Evolutionary conservation across 2,888 invertebrate species (phyloP), one percentile per base, ranked within the genome.

Genomic region (Limulus polyphemus): DNA sequence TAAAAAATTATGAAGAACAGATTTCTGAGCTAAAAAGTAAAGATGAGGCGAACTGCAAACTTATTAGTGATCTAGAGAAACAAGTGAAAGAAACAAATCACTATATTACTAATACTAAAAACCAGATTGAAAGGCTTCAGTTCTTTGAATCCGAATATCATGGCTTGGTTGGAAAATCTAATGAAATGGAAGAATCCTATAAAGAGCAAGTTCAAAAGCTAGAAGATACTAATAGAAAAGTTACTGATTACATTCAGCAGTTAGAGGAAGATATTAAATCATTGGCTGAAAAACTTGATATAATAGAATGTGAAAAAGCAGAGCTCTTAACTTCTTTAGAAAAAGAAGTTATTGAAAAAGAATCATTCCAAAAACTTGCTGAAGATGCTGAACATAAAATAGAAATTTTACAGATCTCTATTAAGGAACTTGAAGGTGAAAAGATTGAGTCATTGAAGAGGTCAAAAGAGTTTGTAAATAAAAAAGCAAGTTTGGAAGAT

Each of bases 81-180:
- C 54, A 54, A 54, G 32, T 54, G n/a, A 32, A 10, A 49, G 17
- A 58, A 17, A 49, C 11, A 58, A 11, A 16, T 7, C 49, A 32
- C 16, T 46, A 49, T 49, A n/a, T 58, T 16, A 32, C 32, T 7
- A 32, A 7, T 32, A 7, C 32, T 32, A 16, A 58, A n/a, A 49
- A 49, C 11, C 47, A 58, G n/a, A 17, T 49, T 17, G 58, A 58
- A 50, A 55, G 63, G n/a, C 58, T 61, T n/a, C 56, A 61, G 48
- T 48, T 63, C 14, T 58, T 58, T 16, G 63, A 63, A 58, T 48
- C 47, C 2, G 63, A 63, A 56, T 61, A 62, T 52, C 59, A 63
- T 14, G 54, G 50, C 50, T 55, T 17, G 16, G 51, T 47, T 5
- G 51, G 50, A n/a, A 56, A 48, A 1, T 17, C 56, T 16, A 57